Evolutionary conservation across 2,113 vertebrate genomes (phyloP).

Genomic region (Nothocercus julius): DNA sequence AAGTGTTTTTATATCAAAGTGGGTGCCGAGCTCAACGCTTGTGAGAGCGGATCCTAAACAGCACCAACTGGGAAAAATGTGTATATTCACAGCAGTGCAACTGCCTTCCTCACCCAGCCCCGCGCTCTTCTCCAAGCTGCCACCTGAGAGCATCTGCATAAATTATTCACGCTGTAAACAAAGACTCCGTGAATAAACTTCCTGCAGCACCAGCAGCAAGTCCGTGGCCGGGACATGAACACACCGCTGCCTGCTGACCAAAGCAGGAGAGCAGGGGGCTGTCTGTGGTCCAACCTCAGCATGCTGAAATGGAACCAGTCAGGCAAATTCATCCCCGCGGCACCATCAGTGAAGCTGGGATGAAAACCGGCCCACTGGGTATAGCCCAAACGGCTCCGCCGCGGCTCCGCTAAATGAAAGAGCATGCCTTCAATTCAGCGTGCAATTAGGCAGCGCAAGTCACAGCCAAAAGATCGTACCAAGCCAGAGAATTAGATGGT

Average conservation of each 20-base stretch:
- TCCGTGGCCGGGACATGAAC: accelerated
- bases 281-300: background rate
- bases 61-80: background rate
- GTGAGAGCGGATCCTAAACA: background rate
- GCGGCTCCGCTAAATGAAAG: background rate
- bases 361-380: background rate
- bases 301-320: accelerated
- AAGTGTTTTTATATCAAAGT: background rate
- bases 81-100: background rate
- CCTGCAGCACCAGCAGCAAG: background rate
- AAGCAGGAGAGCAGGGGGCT: background rate
- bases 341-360: background rate
- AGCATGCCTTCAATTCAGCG: background rate
- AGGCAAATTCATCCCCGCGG: background rate
- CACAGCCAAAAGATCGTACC: background rate
- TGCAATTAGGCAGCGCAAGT: background rate
- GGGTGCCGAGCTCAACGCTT: constrained; percentile 10
- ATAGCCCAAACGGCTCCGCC: background rate
- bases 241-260: background rate
- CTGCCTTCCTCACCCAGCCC: background rate
- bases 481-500: background rate
- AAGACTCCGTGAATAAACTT: background rate
- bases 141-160: background rate
- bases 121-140: background rate
- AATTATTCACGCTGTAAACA: background rate